A percentile compares a stretch with the other conserved stretches of the same genome.
These are phyloP conservation scores for Atrichornis clamosus DNA, from an alignment of 2,113 vertebrate species.

Conservation along the genomic window DNA sequence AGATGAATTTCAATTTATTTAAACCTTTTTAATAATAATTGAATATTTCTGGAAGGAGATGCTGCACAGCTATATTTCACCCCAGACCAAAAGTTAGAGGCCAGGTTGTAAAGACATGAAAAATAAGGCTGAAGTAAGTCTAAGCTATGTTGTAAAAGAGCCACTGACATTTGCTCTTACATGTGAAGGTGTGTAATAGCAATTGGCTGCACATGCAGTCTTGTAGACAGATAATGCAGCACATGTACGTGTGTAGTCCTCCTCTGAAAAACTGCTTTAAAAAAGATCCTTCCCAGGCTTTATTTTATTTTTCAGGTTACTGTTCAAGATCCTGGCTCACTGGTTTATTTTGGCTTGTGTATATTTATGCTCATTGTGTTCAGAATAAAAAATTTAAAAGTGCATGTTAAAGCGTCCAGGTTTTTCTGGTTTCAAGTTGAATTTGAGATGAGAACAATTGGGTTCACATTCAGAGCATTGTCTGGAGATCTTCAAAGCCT, in stretches of 20 bases:
- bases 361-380: not conserved
- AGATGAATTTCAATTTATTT: not conserved
- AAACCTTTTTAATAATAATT: not conserved
- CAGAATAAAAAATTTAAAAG: not conserved
- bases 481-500: slow-evolving; percentile 46
- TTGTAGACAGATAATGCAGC: not conserved
- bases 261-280: not conserved
- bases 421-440: slow-evolving; percentile 30
- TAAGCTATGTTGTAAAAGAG: not conserved
- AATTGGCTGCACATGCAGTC: not conserved
- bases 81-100: not conserved
- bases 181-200: not conserved
- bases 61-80: not conserved
- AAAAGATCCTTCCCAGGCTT: not conserved
- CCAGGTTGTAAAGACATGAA: slow-evolving; percentile 14
- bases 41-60: slow-evolving; percentile 7
- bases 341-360: slow-evolving; percentile 22
- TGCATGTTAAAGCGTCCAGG: not conserved
- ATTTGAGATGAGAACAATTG: not conserved
- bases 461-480: not conserved
- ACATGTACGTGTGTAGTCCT: not conserved
- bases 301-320: not conserved
- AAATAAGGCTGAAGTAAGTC: not conserved
- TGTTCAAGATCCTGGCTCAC: not conserved
- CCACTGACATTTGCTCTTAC: not conserved